Conservation (phyloP, 2,888 invertebrate species). For the Calameuta pallipes region DNA sequence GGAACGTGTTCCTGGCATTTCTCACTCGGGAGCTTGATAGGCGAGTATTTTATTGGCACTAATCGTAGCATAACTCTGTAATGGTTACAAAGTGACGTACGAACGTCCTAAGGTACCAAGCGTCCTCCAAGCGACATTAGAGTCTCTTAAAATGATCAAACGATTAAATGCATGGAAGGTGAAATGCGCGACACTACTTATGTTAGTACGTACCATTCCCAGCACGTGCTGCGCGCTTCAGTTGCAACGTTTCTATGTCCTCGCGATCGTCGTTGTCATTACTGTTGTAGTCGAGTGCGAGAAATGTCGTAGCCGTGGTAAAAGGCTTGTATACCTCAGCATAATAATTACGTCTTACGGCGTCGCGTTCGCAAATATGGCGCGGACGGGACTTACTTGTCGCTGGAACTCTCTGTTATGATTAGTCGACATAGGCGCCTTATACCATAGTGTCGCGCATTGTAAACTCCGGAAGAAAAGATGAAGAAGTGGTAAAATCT, state of each 20-base stretch:
- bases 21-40: not conserved
- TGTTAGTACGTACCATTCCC: not conserved
- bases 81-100: constrained; percentile 46
- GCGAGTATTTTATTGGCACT: constrained; percentile 37
- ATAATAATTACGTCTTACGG: constrained; percentile 2
- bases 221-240: not conserved
- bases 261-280: not conserved
- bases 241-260: not conserved
- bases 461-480: not conserved
- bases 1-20: not conserved
- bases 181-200: not conserved
- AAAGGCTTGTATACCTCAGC: not conserved
- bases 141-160: constrained; percentile 1
- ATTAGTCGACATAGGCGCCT: not conserved
- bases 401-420: not conserved
- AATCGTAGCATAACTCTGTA: constrained; percentile 41
- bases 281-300: not conserved
- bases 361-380: constrained; percentile 12
- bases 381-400: not conserved
- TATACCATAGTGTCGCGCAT: not conserved
- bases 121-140: not conserved
- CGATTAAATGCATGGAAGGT: constrained; percentile 16
- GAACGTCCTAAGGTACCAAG: not conserved
- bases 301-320: not conserved
- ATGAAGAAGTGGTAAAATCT: constrained; percentile 14